Evolutionary conservation across 2,113 vertebrate genomes (phyloP), one percentile per base, ranked within the genome.

Genomic region (Tetraodon nigroviridis): DNA sequence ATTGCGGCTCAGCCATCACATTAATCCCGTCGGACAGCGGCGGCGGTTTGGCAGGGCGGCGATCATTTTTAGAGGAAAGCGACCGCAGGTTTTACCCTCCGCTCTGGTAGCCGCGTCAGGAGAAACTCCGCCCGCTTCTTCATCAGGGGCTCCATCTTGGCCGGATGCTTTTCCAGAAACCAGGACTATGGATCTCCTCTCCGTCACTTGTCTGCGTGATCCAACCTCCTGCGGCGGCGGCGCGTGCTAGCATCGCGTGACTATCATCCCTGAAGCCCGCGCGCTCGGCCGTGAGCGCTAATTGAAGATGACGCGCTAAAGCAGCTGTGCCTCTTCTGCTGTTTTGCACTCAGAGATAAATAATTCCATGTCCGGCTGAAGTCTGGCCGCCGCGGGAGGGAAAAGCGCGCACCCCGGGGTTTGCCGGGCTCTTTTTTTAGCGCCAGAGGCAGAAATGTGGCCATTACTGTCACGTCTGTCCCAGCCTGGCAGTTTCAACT

Each of bases 11-110:
- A 70, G 84, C 76, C 78, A 74, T 78, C 55, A 56, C 24, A 72
- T 76, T 83, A 75, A 80, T 81, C 64, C 65, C 44, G 54, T 3
- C 48, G 59, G 74, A 77, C 77, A 60, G 61, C 75, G 60, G 13
- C 11, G 27, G 61, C 48, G 64, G 68, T 51, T 70, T 67, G 40
- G 57, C 22, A 6, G 63, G 40, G 68, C 19, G 59, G 73, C 58
- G 19, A 68, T 83, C 82, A 78, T 75, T 29, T 60, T 67, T 61
- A 80, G 78, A 78, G 77, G 71, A 74, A 82, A 76, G 76, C 53
- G 76, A 81, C 78, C 62, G 56, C 62, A 59, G 76, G 61, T 76
- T 70, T 57, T 7, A 8, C 55, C 57, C 62, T 32, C 51, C 4
- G 53, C 47, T 67, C 51, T 40, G 12, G 18, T 19, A 5, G 55